Base-by-base conservation (phyloP, 2,113 vertebrate species). In the Semicossyphus pulcher region DNA sequence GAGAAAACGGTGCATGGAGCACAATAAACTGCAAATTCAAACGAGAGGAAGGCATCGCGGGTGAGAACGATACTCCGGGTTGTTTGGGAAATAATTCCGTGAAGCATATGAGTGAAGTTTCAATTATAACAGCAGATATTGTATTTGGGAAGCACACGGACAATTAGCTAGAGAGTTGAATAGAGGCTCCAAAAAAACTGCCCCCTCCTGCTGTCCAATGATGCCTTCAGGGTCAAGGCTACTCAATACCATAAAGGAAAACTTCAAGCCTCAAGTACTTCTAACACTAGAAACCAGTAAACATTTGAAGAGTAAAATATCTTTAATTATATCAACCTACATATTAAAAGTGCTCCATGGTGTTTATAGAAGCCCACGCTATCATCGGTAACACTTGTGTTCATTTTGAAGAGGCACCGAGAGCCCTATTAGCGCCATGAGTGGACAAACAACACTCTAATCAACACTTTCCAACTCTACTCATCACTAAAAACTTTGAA, bases 21-120 rank as follows among this genome's bases (percentile, higher is more conserved):
- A 37, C 73, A 63, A 71, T 73, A 83, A 81, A 79, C 20, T 0
- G 28, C 53, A 58, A 56, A 81, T 80, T 82, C 54, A 81, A 80
- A 81, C 57, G 73, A 80, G 73, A 41, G 29, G n/a, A 42, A 51
- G 21, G 49, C 23, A 26, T 68, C 54, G 28, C 5, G 15, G 53
- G 31, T 29, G 65, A 56, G 81, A 83, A 75, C 31, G 34, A 37
- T 16, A 47, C 65, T 77, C 47, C 0, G 64, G 76, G 28, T 56
- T 41, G 8, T 54, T 86, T 45, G 62, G 64, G 16, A 28, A 66
- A 71, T 68, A 79, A 69, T 76, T 67, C 62, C 39, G 62, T 57
- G 20, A 34, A 18, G 51, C 65, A 34, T 76, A 45, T 48, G 85
- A 87, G 83, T 65, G 45, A 34, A 44, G 42, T 84, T 87, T 84